Evolutionary conservation across 2,888 invertebrate species (phyloP).

Genomic region (Aelia acuminata): DNA sequence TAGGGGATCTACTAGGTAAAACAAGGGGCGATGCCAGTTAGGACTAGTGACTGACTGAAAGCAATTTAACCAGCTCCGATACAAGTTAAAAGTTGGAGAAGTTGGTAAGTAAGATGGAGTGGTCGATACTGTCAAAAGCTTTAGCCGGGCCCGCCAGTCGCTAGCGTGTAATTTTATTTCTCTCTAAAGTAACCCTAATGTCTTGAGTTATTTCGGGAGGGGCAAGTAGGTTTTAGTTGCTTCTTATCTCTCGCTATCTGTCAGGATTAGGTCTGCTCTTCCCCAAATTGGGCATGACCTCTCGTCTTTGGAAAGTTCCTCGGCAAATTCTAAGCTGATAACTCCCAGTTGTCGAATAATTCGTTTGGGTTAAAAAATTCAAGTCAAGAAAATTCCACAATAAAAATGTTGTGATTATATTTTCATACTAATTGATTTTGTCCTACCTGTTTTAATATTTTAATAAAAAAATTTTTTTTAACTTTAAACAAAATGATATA

Average conservation of each 20-base stretch:
- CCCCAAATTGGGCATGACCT: background rate
- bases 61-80: conserved; percentile 38
- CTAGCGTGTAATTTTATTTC: conserved; percentile 17
- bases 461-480: too few relatives aligned
- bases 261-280: background rate
- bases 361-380: background rate
- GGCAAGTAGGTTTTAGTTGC: conserved; percentile 4
- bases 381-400: too few relatives aligned
- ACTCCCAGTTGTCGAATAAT: background rate
- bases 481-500: too few relatives aligned
- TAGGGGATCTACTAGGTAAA: background rate
- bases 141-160: background rate
- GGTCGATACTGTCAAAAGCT: conserved; percentile 51
- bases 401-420: too few relatives aligned
- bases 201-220: conserved; percentile 38
- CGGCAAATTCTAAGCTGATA: background rate
- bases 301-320: background rate
- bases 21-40: conserved; percentile 33
- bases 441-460: too few relatives aligned
- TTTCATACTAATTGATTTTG: too few relatives aligned
- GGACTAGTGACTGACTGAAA: conserved; percentile 19
- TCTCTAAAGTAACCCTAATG: conserved; percentile 43
- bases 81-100: conserved; percentile 44
- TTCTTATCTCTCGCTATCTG: conserved; percentile 12
- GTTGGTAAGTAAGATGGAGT: conserved; percentile 48